Conservation (phyloP, 2,888 invertebrate genomes). For the Nomada fucata region DNA sequence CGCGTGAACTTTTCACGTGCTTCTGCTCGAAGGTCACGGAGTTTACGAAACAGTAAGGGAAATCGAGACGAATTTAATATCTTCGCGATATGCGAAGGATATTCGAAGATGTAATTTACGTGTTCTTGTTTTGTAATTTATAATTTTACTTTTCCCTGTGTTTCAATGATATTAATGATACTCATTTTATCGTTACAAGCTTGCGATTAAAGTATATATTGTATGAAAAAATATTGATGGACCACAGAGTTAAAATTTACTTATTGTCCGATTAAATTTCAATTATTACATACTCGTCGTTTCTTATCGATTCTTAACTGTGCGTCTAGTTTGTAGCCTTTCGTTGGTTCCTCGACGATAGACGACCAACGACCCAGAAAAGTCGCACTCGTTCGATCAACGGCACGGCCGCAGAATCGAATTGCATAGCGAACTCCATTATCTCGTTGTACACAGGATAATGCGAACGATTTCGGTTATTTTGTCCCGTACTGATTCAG, state of each 20-base stretch:
- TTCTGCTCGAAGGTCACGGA: background rate
- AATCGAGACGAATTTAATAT: background rate
- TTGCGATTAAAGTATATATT: too few relatives aligned
- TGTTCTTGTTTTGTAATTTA: too few relatives aligned
- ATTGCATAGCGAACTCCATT: conserved; percentile 31
- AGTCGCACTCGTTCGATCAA: conserved; percentile 12
- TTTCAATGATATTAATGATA: too few relatives aligned
- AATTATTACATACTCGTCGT: background rate
- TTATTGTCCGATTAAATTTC: too few relatives aligned
- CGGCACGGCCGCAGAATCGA: background rate
- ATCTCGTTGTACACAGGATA: conserved; percentile 19
- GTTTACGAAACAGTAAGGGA: background rate
- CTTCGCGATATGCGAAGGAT: too few relatives aligned
- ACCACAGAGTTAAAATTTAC: too few relatives aligned
- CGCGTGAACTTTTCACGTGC: conserved; percentile 3
- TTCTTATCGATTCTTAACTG: background rate
- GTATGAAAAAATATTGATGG: too few relatives aligned
- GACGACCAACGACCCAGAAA: conserved; percentile 15
- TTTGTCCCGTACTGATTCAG: conserved; percentile 42
- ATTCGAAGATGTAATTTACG: too few relatives aligned
- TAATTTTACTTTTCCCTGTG: too few relatives aligned
- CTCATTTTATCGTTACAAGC: too few relatives aligned
- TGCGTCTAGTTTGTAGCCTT: background rate
- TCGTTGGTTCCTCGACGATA: background rate
- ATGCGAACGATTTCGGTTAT: conserved; percentile 44